Base-by-base conservation (phyloP, 2,888 invertebrate species). In the Byasa hedistus region DNA sequence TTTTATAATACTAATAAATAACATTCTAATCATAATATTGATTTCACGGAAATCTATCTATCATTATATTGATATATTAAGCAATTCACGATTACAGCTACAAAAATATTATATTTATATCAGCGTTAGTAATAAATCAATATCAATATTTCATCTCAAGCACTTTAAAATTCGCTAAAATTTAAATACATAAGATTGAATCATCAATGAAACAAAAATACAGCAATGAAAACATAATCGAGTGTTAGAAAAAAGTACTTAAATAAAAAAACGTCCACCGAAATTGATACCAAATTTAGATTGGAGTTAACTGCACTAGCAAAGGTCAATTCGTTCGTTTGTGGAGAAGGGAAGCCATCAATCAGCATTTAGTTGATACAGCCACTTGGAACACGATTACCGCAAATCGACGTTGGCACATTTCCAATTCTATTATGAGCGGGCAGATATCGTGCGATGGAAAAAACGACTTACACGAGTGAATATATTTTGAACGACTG, bases 351-450 rank as follows among this genome's bases (percentile, higher is more conserved):
- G 86, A 87, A 86, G 81, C 76, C 78, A 88, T 89, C 83, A 84
- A 87, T 89, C 87, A 87, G 82, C 82, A 82, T 83, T 84, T 81
- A 85, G 81, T 83, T 86, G 82, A 85, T 85, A 85, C 81, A 81
- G 82, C 79, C 86, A 87, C 84, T 88, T 79, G 78, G 80, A 84
- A 84, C 82, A 84, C 83, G 81, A 86, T 88, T 84, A 85, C 82
- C 81, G 80, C 80, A 82, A 81, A 83, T 83, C 81, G 79, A 79
- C 73, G 77, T 82, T 89, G 89, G 89, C 86, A 70, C 76, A 77
- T 81, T 79, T 86, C 88, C 87, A 90, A 85, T 79, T 83, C 79
- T 78, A 83, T 78, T 74, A 72, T 70, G 73, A 71, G 73, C 75
- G 70, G 68, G 69, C 73, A 69, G 72, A 72, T 71, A 69, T 68